phyloP scores from a whole-genome alignment of 1,140 invertebrate species.

The Caenorhabditis latens region DNA sequence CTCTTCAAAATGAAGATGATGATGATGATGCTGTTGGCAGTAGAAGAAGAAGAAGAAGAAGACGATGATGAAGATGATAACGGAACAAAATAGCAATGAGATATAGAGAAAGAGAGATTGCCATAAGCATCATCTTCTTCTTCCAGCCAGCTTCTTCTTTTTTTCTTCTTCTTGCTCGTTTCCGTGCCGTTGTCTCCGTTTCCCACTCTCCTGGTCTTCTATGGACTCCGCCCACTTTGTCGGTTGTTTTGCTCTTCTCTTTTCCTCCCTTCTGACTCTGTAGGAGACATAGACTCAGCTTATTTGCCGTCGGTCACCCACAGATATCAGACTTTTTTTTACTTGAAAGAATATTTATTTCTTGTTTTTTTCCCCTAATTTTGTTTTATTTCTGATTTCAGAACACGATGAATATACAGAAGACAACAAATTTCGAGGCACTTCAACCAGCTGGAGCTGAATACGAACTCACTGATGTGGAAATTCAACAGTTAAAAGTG shows the following conservation, averaged over 20 bases:
- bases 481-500: conserved; percentile 60
- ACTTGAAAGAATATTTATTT: not conserved
- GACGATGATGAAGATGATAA: conserved; percentile 5
- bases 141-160: conserved; percentile 19
- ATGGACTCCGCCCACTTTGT: conserved; percentile 28
- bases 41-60: conserved; percentile 21
- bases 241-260: conserved; percentile 41
- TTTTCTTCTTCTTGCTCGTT: conserved; percentile 2
- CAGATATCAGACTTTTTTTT: conserved; percentile 39
- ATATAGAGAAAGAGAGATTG: not conserved
- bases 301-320: conserved; percentile 47
- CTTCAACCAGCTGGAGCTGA: conserved; percentile 44
- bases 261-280: conserved; percentile 42
- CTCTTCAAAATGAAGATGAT: conserved; percentile 47
- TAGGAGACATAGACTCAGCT: conserved; percentile 9
- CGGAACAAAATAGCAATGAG: conserved; percentile 10
- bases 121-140: not conserved
- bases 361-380: not conserved
- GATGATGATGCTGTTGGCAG: conserved; percentile 24
- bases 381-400: not conserved
- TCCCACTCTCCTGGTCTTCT: conserved; percentile 36
- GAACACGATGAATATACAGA: conserved; percentile 15
- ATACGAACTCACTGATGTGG: conserved; percentile 57
- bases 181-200: conserved; percentile 38
- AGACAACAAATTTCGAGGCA: conserved; percentile 36